Percentiles rank a stretch among this genome's conserved stretches.
Evolutionary conservation across 2,797 vertebrate species (phyloP).

Genomic region (Menidia menidia): DNA sequence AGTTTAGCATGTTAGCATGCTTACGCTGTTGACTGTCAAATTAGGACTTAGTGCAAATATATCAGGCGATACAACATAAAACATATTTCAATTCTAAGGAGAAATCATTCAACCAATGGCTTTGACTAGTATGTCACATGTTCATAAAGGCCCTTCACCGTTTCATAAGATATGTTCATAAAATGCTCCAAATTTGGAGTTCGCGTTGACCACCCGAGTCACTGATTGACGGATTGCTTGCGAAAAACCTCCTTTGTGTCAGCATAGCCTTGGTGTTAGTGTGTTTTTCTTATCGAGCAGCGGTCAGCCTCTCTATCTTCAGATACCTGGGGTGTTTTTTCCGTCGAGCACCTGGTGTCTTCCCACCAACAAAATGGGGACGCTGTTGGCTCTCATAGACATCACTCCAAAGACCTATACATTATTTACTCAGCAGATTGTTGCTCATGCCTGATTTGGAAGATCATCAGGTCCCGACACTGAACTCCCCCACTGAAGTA

Average conservation of each 20-base stretch:
- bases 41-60: too few species aligned
- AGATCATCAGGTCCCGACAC: too few species aligned
- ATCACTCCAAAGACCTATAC: too few species aligned
- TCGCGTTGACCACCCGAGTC: neutral
- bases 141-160: too few species aligned
- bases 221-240: constrained; percentile 23
- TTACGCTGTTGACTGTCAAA: too few species aligned
- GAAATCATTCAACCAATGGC: too few species aligned
- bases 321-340: constrained; percentile 3
- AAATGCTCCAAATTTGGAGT: neutral
- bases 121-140: too few species aligned
- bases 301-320: constrained; percentile 6
- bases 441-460: too few species aligned
- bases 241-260: neutral
- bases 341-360: constrained; percentile 19
- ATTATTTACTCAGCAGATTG: neutral
- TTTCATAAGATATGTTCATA: neutral
- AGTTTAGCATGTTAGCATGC: too few species aligned
- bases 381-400: neutral
- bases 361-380: constrained; percentile 22
- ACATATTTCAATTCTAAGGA: too few species aligned
- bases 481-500: too few species aligned
- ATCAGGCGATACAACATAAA: too few species aligned
- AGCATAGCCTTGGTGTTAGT: constrained; percentile 12
- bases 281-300: constrained; percentile 37